A percentile compares a stretch with the other conserved stretches of the same genome.
Conservation (phyloP, 2,113 vertebrate species). For the Poecile atricapillus region DNA sequence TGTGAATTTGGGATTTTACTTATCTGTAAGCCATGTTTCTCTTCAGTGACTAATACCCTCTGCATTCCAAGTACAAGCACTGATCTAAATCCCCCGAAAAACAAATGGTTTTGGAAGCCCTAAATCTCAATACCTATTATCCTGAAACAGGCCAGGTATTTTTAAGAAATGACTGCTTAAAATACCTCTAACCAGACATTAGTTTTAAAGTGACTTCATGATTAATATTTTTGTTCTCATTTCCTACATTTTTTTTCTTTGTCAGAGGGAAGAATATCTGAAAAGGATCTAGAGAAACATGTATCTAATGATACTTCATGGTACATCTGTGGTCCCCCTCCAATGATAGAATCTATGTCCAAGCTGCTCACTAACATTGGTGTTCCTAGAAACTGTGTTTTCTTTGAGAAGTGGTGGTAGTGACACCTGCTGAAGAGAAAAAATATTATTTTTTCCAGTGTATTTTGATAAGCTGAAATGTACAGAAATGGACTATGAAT, state of each 20-base stretch:
- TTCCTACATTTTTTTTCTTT: conserved; percentile 35
- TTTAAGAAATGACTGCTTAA: background rate
- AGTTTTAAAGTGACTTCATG: background rate
- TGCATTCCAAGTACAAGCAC: background rate
- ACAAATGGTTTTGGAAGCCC: background rate
- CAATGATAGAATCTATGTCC: conserved; percentile 90
- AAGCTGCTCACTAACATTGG: conserved; percentile 74
- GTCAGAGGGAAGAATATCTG: conserved; percentile 86
- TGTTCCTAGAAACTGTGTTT: conserved; percentile 79
- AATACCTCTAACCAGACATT: background rate
- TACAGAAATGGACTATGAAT: background rate
- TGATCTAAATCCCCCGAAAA: background rate
- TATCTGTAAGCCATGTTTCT: background rate
- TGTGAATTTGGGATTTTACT: background rate
- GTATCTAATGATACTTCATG: conserved; percentile 83
- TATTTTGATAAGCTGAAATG: background rate
- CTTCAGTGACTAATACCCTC: background rate
- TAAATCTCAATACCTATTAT: background rate
- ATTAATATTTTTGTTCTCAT: background rate
- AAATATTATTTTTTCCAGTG: background rate
- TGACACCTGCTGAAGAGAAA: background rate
- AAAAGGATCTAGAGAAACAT: conserved; percentile 74
- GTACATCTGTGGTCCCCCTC: conserved; percentile 94
- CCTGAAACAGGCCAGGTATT: background rate
- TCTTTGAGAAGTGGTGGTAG: conserved; percentile 99